A percentile compares a stretch with the other conserved stretches of the same genome.
phyloP scores from a whole-genome alignment of 2,113 vertebrate genomes.

The Tragulus kanchil region DNA sequence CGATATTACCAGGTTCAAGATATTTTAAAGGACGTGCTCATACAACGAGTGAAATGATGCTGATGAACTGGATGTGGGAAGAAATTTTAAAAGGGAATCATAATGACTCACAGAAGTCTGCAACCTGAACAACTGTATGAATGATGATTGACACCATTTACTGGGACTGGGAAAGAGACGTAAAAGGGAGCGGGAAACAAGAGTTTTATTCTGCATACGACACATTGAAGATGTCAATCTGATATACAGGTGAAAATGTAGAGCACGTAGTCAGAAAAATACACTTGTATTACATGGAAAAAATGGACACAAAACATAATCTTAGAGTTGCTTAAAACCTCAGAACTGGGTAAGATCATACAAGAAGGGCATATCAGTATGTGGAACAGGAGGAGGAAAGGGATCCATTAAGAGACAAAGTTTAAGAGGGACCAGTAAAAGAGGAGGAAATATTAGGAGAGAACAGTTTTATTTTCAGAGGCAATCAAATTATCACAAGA shows the following conservation, averaged over 20 bases:
- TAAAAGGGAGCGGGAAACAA: not conserved
- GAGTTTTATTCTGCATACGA: not conserved
- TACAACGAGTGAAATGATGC: not conserved
- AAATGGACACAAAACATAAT: not conserved
- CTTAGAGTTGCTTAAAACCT: slow-evolving; percentile 36
- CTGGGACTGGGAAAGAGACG: not conserved
- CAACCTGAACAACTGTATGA: not conserved
- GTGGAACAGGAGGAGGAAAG: not conserved
- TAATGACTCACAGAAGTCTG: not conserved
- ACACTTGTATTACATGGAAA: not conserved
- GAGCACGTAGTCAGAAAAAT: slow-evolving; percentile 10
- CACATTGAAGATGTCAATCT: not conserved
- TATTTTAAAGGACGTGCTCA: not conserved
- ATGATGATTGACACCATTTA: not conserved
- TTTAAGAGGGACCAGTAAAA: not conserved
- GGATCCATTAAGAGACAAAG: slow-evolving; percentile 27
- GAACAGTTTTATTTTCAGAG: slow-evolving; percentile 30
- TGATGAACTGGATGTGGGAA: not conserved
- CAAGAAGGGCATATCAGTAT: not conserved
- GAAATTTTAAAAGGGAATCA: slow-evolving; percentile 32
- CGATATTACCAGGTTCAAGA: not conserved
- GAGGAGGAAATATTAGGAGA: not conserved
- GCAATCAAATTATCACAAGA: slow-evolving; percentile 23
- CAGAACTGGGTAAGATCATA: slow-evolving; percentile 11
- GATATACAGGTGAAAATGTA: not conserved